phyloP scores from a whole-genome alignment of 2,113 vertebrate species.

The Megalops atlanticus region DNA sequence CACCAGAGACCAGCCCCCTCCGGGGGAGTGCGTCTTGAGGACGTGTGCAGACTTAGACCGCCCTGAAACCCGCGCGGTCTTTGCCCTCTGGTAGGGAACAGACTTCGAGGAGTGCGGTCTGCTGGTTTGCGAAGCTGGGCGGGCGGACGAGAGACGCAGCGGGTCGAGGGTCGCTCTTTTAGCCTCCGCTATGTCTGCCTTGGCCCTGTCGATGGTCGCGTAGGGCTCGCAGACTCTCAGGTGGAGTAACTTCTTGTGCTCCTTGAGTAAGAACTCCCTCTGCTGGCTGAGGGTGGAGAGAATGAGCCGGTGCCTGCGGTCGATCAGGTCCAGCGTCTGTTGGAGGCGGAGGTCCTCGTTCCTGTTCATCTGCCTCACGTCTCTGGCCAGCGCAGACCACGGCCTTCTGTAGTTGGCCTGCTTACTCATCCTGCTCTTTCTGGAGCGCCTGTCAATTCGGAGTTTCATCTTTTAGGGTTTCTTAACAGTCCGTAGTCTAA shows the following conservation, averaged over 20 bases:
- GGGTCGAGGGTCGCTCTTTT: not conserved
- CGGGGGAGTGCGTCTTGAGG: not conserved
- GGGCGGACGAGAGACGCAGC: not conserved
- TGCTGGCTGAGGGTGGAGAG: conserved; percentile 58
- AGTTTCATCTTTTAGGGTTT: not conserved
- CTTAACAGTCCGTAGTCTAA: not conserved
- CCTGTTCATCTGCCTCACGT: conserved; percentile 59
- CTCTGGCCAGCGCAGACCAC: conserved; percentile 34
- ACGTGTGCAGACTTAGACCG: conserved; percentile 38
- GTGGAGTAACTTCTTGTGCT: conserved; percentile 54
- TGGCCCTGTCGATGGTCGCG: conserved; percentile 64
- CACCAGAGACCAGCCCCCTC: not conserved
- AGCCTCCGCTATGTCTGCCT: conserved; percentile 58
- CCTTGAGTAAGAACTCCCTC: conserved; percentile 42
- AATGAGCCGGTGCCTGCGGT: conserved; percentile 54
- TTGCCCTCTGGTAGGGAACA: not conserved
- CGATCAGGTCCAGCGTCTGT: conserved; percentile 57
- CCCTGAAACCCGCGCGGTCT: conserved; percentile 5
- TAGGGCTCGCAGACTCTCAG: conserved; percentile 62
- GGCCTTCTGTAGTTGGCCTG: conserved; percentile 31
- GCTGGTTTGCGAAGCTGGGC: conserved; percentile 31
- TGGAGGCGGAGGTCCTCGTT: conserved; percentile 62
- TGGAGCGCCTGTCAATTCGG: not conserved
- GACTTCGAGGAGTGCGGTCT: conserved; percentile 23
- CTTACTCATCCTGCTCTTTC: conserved; percentile 46